These are phyloP conservation scores for Ageneiosus marmoratus DNA, from an alignment of 2,113 vertebrate genomes.

Conservation along the genomic window DNA sequence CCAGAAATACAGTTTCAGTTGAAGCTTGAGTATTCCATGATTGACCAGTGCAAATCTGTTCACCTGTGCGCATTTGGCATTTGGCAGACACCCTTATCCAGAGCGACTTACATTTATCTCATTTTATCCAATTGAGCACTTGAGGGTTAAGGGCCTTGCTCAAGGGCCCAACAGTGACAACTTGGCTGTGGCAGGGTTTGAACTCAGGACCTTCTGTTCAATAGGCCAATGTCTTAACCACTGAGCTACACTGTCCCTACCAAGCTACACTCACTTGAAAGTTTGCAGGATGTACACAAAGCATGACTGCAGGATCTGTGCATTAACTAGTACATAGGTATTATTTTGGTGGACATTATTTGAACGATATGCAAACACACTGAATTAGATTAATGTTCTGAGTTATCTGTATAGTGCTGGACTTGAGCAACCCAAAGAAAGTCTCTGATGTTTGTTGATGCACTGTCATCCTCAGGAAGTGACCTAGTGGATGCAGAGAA, in stretches of 20 bases:
- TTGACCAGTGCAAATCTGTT: background rate
- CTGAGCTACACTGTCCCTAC: too few species aligned
- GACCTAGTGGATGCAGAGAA: slow-evolving; percentile 85
- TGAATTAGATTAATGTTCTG: background rate
- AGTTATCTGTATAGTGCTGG: background rate
- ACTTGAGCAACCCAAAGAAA: too few species aligned
- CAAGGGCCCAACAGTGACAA: too few species aligned
- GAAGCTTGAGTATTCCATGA: background rate
- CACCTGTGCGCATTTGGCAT: too few species aligned
- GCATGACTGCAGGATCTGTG: background rate
- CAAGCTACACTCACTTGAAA: too few species aligned
- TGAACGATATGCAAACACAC: background rate
- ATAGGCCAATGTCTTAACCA: too few species aligned
- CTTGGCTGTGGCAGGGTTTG: too few species aligned
- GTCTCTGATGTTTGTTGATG: background rate
- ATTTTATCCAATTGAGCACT: too few species aligned
- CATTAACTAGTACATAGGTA: background rate
- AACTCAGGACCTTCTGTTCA: too few species aligned
- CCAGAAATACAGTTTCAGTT: background rate
- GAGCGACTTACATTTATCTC: too few species aligned
- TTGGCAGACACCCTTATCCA: too few species aligned
- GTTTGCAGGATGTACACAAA: background rate
- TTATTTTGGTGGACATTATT: background rate
- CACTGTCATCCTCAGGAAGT: slow-evolving; percentile 72
- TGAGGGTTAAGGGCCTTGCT: too few species aligned